phyloP scores from a whole-genome alignment of 2,888 invertebrate genomes.

The Napeogenes sylphis region DNA sequence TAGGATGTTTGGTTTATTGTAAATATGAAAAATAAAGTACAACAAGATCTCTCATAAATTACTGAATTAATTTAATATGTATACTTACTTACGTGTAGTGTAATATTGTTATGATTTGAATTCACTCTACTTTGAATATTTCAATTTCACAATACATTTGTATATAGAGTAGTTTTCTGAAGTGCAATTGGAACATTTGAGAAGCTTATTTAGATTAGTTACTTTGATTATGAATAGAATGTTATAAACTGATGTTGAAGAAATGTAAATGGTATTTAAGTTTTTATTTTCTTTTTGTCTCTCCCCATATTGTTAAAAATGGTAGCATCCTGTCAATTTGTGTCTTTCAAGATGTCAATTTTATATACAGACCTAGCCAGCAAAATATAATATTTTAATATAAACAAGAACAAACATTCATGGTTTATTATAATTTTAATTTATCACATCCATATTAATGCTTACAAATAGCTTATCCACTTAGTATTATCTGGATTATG shows the following conservation, averaged over 20 bases:
- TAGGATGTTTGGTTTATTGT: constrained; percentile 27
- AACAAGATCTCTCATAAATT: constrained; percentile 25
- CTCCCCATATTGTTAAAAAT: background rate
- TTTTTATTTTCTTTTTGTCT: constrained; percentile 7
- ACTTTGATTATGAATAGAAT: no score
- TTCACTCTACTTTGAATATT: constrained; percentile 15
- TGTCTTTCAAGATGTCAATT: no score
- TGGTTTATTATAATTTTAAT: background rate
- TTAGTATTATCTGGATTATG: constrained; percentile 5
- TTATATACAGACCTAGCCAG: no score
- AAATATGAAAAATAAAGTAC: constrained; percentile 29
- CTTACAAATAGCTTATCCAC: no score
- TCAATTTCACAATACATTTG: background rate
- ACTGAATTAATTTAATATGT: background rate
- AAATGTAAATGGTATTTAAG: no score
- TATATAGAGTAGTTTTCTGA: background rate
- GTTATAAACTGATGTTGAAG: no score
- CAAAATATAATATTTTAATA: no score
- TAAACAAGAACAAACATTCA: background rate
- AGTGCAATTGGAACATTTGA: no score
- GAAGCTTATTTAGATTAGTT: no score
- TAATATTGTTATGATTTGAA: no score
- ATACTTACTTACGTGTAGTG: no score
- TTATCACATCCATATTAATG: background rate
- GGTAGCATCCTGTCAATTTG: background rate